phyloP scores from a whole-genome alignment of 2,797 vertebrate genomes.

The Gallinago nigripennis region DNA sequence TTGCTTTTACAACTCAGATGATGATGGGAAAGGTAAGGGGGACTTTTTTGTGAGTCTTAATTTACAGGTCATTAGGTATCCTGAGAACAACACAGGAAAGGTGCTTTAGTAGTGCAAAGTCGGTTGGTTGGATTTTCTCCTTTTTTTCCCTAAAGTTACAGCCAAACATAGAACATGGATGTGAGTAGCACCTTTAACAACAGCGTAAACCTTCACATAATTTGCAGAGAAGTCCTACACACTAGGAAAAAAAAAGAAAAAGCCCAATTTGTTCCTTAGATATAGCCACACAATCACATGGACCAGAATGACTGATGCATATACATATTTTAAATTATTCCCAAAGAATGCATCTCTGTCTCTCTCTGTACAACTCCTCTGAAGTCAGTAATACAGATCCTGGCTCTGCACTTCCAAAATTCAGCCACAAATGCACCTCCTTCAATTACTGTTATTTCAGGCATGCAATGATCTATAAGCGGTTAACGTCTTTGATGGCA shows the following conservation, averaged over 20 bases:
- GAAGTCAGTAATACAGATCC: background rate
- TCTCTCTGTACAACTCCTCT: background rate
- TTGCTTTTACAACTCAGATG: background rate
- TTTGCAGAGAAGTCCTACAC: background rate
- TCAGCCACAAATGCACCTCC: background rate
- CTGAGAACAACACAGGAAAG: background rate
- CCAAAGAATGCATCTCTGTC: background rate
- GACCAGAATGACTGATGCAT: background rate
- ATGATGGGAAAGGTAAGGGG: background rate
- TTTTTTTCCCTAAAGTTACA: background rate
- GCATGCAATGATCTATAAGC: background rate
- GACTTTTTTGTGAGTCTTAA: background rate
- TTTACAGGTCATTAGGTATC: background rate
- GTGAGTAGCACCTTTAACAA: background rate
- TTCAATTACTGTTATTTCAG: background rate
- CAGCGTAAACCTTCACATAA: background rate
- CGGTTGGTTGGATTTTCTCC: background rate
- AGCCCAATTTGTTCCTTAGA: background rate
- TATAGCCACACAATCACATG: background rate
- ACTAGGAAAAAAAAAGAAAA: background rate
- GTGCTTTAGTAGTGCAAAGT: background rate
- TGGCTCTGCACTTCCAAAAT: background rate
- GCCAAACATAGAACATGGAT: background rate
- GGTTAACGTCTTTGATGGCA: background rate
- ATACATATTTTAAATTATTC: constrained; percentile 18